Percentiles rank a stretch among this genome's conserved stretches.
Conservation (phyloP, 2,797 vertebrate genomes). For the Psittacula derbiana region DNA sequence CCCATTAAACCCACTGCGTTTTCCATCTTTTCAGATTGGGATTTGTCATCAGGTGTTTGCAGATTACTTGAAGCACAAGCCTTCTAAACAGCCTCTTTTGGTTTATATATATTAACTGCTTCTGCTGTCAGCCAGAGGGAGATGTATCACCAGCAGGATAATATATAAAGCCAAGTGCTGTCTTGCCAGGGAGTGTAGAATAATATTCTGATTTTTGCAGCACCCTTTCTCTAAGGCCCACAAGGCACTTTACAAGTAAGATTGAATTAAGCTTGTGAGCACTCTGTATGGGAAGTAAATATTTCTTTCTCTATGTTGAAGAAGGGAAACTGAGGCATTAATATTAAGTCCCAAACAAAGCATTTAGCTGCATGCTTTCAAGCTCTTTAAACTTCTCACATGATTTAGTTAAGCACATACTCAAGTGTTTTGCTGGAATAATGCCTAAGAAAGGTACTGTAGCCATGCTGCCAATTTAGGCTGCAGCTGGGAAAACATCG, state of each 20-base stretch:
- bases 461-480: not conserved
- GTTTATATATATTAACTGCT: conserved; percentile 11
- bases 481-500: not conserved
- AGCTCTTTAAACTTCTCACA: not conserved
- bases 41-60: not conserved
- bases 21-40: not conserved
- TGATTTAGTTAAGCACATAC: conserved; percentile 35
- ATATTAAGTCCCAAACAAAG: not conserved
- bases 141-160: not conserved
- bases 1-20: not conserved
- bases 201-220: conserved; percentile 37
- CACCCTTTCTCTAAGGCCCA: conserved; percentile 3
- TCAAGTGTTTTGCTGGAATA: conserved; percentile 28
- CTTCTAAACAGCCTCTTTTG: not conserved
- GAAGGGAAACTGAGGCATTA: conserved; percentile 58
- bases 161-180: not conserved
- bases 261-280: conserved; percentile 48
- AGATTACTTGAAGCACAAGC: not conserved
- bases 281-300: conserved; percentile 12
- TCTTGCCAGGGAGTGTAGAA: not conserved
- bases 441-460: not conserved
- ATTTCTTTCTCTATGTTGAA: not conserved
- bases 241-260: conserved; percentile 23
- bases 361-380: not conserved
- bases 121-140: conserved; percentile 28